These are phyloP conservation scores for Eublepharis macularius DNA, from an alignment of 2,113 vertebrate species.

Conservation along the genomic window DNA sequence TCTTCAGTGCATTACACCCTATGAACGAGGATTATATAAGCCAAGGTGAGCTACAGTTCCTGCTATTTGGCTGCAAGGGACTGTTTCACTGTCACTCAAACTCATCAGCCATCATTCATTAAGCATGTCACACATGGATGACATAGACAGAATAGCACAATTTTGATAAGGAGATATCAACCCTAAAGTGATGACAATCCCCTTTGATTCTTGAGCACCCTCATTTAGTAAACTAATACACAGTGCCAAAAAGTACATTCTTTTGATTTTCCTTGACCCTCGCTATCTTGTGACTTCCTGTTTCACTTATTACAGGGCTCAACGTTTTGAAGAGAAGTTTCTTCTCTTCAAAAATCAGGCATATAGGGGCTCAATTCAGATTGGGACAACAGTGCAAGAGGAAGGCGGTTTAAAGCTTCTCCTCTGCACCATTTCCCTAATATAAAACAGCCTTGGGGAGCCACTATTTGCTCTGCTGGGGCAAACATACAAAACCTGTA, in stretches of 20 bases:
- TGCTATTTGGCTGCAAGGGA: background rate
- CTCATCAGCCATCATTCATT: background rate
- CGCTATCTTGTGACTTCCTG: background rate
- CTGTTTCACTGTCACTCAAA: conserved; percentile 9
- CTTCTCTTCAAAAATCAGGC: no score
- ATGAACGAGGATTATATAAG: background rate
- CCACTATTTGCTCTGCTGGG: no score
- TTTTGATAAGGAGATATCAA: background rate
- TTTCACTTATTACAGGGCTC: background rate
- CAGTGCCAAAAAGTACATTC: background rate
- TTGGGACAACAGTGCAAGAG: no score
- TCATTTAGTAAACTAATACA: no score
- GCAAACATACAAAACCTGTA: no score
- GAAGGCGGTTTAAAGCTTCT: no score
- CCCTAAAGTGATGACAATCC: background rate
- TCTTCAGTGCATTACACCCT: conserved; percentile 32
- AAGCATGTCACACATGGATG: background rate
- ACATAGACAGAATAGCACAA: background rate
- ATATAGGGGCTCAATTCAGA: no score
- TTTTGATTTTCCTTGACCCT: background rate
- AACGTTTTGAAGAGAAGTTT: no score
- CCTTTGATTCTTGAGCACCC: background rate
- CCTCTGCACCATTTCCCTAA: no score
- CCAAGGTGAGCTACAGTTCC: conserved; percentile 8
- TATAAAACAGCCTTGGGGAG: no score